These are phyloP conservation scores for Herpailurus yagouaroundi DNA, from an alignment of 2,113 vertebrate genomes.

Conservation along the genomic window DNA sequence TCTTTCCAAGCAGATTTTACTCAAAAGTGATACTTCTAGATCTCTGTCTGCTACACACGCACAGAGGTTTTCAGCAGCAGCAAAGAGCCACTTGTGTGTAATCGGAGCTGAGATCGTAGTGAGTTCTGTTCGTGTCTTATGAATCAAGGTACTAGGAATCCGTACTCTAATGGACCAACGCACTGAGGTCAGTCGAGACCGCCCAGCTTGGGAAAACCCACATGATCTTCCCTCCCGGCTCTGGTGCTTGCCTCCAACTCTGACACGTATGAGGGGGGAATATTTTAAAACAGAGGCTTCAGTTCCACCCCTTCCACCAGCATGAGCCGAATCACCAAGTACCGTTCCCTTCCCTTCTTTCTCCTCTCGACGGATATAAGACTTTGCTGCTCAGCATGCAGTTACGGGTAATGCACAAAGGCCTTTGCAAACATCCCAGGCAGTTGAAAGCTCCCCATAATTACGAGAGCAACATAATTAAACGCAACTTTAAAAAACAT, in stretches of 20 bases:
- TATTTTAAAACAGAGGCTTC: neutral
- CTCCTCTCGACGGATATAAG: neutral
- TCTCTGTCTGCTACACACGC: neutral
- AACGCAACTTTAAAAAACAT: neutral
- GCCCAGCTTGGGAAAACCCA: neutral
- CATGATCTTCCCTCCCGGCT: no score
- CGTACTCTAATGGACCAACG: fast-evolving
- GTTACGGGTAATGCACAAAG: neutral
- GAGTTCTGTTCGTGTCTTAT: neutral
- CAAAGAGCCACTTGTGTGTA: neutral
- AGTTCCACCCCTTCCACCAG: fast-evolving
- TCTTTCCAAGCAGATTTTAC: neutral
- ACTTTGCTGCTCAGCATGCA: neutral
- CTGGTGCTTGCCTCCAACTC: fast-evolving
- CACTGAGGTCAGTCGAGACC: neutral
- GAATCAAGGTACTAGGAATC: neutral
- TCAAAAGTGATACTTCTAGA: neutral
- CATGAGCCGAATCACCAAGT: neutral
- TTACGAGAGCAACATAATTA: neutral
- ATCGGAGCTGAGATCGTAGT: neutral
- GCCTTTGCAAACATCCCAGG: neutral
- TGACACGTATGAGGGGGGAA: fast-evolving
- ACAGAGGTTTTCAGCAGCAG: neutral
- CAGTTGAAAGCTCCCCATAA: neutral
- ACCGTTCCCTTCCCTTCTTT: fast-evolving